Evolutionary conservation across 1,140 invertebrate genomes (phyloP), one percentile per base, ranked within the genome.

Genomic region (Pollicipes pollicipes): DNA sequence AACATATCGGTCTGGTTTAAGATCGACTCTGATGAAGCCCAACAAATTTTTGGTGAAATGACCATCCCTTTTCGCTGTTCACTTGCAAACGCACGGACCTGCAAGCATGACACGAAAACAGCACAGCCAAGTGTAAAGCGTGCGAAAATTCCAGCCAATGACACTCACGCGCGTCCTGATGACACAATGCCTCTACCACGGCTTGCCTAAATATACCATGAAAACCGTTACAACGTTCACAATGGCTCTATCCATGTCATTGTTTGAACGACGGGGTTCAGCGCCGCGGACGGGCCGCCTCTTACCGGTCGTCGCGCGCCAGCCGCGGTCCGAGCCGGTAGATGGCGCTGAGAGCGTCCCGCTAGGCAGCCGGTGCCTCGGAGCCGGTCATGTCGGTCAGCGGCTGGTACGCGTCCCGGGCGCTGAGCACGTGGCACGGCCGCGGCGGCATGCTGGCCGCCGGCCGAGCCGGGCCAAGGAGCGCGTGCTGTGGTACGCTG

Each of bases 1-100:
- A n/a, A 86, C 79, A 75, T 84, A 86, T 4, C 82, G 75, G 75
- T 86, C 83, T 64, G 83, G 83, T 74, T 84, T 83, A 8, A 81
- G 76, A 13, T 73, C 71, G 0, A 82, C 83, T 67, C 76, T 74
- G 10, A 84, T 80, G 32, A 79, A 76, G 13, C 82, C 83, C 69
- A 84, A 77, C 8, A 83, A 81, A 75, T 83, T 84, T 58, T 80
- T 78, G 26, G 78, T 80, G 0, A 74, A 75, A 32, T 72, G 71
- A 29, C 77, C 77, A 27, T 72, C n/a, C 67, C 28, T 76, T 71
- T 16, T 73, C 58, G 73, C 78, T 80, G 70, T 78, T 75, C 0
- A 80, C 76, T 69, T 77, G 72, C 35, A 80, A 70, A 31, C 75
- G 74, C 17, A 76, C 63, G 31, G 70, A 72, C 75, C 75, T 76